These are phyloP conservation scores for Conus ventricosus DNA, from an alignment of 1,140 invertebrate species.

Conservation along the genomic window DNA sequence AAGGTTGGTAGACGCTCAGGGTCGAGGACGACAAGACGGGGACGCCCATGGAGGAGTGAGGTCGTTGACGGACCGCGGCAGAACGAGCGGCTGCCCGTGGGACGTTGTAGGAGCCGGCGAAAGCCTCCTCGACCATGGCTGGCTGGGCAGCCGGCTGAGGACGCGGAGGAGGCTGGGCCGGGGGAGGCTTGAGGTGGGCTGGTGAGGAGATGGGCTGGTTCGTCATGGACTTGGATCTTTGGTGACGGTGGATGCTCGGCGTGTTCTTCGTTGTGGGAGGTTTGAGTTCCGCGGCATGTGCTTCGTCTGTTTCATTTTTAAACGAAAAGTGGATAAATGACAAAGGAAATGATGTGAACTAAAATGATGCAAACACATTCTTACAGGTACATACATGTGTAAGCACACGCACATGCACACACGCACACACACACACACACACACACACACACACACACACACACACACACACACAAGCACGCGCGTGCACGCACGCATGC, in stretches of 20 bases:
- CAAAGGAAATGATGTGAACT: too few species aligned
- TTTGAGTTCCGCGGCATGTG: too few species aligned
- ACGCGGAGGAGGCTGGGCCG: neutral
- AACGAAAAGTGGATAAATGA: too few species aligned
- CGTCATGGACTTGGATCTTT: neutral
- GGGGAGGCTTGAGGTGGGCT: neutral
- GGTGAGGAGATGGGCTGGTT: neutral
- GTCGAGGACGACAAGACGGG: neutral
- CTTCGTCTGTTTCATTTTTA: too few species aligned
- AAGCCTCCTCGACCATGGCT: neutral
- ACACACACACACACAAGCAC: neutral
- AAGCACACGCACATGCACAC: neutral
- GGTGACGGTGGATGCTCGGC: neutral
- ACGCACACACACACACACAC: neutral
- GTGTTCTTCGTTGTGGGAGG: neutral
- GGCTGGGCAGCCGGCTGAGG: neutral
- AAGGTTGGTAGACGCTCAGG: neutral
- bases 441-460: neutral
- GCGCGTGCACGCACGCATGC: neutral
- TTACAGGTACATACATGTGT: neutral
- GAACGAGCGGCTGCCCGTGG: neutral
- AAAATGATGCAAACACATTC: neutral
- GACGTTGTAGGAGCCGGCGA: neutral
- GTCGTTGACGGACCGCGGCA: neutral
- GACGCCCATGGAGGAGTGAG: slow-evolving; percentile 9